Conservation (phyloP, 2,113 vertebrate species). For the Athene noctua region DNA sequence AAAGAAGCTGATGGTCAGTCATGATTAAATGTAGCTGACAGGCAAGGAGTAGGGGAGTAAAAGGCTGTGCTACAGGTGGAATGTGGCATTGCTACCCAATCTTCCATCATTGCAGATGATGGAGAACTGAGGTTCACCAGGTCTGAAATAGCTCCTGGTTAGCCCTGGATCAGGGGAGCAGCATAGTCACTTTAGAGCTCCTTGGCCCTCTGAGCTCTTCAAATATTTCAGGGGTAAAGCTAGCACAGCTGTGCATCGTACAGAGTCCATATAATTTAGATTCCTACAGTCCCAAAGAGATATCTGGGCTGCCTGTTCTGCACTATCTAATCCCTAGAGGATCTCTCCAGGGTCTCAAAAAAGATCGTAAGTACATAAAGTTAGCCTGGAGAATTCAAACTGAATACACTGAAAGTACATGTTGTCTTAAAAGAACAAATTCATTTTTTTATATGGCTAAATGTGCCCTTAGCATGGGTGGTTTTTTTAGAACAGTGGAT, state of each 20-base stretch:
- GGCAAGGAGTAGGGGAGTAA: not conserved
- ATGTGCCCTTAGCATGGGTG: not conserved
- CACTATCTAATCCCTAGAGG: not conserved
- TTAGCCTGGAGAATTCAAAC: not conserved
- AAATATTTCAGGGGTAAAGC: not conserved
- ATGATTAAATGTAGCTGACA: not conserved
- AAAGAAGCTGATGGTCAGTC: not conserved
- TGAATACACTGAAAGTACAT: not conserved
- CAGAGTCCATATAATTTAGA: not conserved
- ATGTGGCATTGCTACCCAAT: not conserved
- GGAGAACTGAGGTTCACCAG: not conserved
- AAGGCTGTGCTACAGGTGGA: not conserved
- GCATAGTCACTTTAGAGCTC: not conserved
- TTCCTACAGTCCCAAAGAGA: not conserved
- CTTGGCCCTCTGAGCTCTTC: not conserved
- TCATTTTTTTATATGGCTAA: not conserved
- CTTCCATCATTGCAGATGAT: not conserved
- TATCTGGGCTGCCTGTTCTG: not conserved
- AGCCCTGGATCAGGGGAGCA: not conserved
- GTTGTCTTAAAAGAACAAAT: not conserved
- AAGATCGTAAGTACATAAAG: not conserved
- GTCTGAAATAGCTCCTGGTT: not conserved
- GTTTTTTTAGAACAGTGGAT: not conserved
- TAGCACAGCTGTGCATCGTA: not conserved
- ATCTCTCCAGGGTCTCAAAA: not conserved